Conservation (phyloP, 2,888 invertebrate genomes). For the Heteromurus nitidus region DNA sequence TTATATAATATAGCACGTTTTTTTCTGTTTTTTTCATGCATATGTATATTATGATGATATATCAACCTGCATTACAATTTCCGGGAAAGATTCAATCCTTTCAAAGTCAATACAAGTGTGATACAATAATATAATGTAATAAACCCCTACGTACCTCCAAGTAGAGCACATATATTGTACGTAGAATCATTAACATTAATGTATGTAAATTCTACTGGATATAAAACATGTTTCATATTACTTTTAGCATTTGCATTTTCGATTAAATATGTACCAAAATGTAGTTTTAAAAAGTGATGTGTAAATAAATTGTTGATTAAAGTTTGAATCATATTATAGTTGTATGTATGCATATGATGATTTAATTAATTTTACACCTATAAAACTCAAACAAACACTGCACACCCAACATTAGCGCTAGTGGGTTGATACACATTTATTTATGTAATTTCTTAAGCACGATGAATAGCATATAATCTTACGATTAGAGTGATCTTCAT, state of each 20-base stretch:
- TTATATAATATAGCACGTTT: slow-evolving; percentile 37
- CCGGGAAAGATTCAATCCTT: too few species aligned
- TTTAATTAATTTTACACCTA: slow-evolving; percentile 2
- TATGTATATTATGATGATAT: neutral
- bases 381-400: neutral
- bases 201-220: neutral
- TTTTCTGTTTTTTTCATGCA: neutral
- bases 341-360: neutral
- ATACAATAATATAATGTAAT: too few species aligned
- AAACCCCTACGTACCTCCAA: too few species aligned
- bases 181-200: neutral
- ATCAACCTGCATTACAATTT: too few species aligned
- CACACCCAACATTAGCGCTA: slow-evolving; percentile 49
- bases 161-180: too few species aligned
- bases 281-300: slow-evolving; percentile 1
- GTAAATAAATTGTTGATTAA: slow-evolving; percentile 10
- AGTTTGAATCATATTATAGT: neutral
- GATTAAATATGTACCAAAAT: slow-evolving; percentile 13
- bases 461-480: too few species aligned
- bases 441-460: too few species aligned
- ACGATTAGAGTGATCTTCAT: too few species aligned
- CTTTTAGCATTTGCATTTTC: slow-evolving; percentile 11
- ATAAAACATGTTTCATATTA: neutral
- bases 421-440: too few species aligned
- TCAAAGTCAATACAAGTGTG: too few species aligned